Evolutionary conservation across 2,797 vertebrate species (phyloP).

Genomic region (Vireo griseus): DNA sequence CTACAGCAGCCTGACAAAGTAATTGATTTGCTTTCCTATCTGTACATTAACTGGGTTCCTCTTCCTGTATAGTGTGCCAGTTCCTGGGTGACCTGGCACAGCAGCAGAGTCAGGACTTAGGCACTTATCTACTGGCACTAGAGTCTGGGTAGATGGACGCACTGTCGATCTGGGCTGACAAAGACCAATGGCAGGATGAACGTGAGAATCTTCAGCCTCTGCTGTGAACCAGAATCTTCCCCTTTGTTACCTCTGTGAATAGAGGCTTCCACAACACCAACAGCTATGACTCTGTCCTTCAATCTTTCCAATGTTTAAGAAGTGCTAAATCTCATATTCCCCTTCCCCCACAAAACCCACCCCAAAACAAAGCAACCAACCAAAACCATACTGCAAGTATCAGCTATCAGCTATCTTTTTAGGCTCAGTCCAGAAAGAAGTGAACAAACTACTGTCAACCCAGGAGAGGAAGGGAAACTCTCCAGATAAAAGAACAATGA

Average conservation of each 20-base stretch:
- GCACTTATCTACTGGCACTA: background rate
- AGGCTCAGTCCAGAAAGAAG: background rate
- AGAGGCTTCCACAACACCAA: background rate
- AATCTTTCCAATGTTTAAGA: background rate
- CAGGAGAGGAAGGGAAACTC: background rate
- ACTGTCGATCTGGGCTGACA: rapidly evolving
- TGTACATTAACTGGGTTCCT: background rate
- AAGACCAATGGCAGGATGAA: background rate
- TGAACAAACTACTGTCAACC: background rate
- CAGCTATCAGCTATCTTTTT: background rate
- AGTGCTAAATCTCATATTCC: background rate
- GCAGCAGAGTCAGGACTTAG: background rate
- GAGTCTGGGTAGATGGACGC: background rate
- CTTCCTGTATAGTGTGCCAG: background rate
- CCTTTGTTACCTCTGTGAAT: background rate
- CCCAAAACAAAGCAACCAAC: background rate
- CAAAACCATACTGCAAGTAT: background rate
- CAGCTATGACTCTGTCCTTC: background rate
- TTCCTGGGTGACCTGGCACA: background rate
- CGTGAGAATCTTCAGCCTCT: background rate
- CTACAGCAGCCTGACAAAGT: background rate
- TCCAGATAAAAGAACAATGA: background rate
- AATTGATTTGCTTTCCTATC: background rate
- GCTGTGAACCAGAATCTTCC: background rate
- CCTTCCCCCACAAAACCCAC: background rate